Conservation (phyloP, 2,888 invertebrate genomes). For the Himalopsyche kuldschensis region DNA sequence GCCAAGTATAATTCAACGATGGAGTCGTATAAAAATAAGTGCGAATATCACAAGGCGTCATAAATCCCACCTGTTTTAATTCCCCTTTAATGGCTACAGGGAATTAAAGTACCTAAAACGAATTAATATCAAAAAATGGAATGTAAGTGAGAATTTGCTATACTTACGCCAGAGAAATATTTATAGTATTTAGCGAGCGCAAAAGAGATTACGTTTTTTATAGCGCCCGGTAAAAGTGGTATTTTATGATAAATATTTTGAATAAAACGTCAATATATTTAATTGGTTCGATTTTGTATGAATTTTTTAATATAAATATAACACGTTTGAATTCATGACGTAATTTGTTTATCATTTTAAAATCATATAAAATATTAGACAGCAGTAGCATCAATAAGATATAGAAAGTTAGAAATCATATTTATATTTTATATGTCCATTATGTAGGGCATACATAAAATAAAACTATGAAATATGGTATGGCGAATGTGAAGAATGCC, state of each 20-base stretch:
- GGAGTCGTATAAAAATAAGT: constrained; percentile 6
- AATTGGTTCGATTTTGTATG: background rate
- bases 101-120: background rate
- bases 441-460: too few relatives aligned
- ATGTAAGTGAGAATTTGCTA: background rate
- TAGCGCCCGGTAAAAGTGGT: background rate
- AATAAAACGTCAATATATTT: background rate
- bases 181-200: background rate
- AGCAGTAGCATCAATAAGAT: too few relatives aligned
- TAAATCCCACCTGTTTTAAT: constrained; percentile 4
- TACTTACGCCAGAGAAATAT: background rate
- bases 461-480: too few relatives aligned
- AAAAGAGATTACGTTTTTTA: background rate
- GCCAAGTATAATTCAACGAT: background rate
- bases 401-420: too few relatives aligned
- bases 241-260: background rate
- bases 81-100: background rate
- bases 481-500: too few relatives aligned
- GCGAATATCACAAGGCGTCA: background rate
- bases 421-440: too few relatives aligned
- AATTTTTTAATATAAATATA: background rate
- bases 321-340: background rate
- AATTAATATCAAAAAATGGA: background rate
- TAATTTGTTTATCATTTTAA: too few relatives aligned
- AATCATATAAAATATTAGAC: too few relatives aligned